phyloP scores from a whole-genome alignment of 2,888 invertebrate species.

The Folsomia candida region DNA sequence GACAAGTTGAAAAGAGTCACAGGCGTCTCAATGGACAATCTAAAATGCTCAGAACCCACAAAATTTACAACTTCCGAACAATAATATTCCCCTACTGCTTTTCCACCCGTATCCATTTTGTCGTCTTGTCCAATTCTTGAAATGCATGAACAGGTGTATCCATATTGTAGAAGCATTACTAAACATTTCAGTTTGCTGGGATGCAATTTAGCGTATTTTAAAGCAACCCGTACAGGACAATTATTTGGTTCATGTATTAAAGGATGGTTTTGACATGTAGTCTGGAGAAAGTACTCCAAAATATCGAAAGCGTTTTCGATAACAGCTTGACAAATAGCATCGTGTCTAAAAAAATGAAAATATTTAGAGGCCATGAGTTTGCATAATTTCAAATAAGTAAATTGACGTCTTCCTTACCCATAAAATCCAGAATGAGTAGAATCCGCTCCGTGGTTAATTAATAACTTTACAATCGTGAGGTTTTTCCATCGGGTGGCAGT shows the following conservation, averaged over 20 bases:
- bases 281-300: constrained; percentile 39
- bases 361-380: no score
- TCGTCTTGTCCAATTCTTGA: no score
- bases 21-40: no score
- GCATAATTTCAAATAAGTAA: constrained; percentile 17
- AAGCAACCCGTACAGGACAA: constrained; percentile 36
- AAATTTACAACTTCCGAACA: no score
- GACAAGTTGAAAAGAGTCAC: no score
- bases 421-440: constrained; percentile 42
- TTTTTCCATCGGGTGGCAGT: constrained; percentile 43
- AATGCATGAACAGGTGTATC: constrained; percentile 28
- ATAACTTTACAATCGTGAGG: constrained; percentile 33
- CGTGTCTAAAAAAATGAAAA: constrained; percentile 34
- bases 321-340: constrained; percentile 49
- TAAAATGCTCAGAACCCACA: no score
- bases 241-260: constrained; percentile 11
- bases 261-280: constrained; percentile 9
- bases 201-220: constrained; percentile 22
- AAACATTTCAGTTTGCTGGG: constrained; percentile 30
- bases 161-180: constrained; percentile 26
- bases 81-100: no score
- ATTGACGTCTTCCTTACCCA: constrained; percentile 41
- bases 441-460: constrained; percentile 40
- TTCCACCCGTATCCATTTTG: no score
- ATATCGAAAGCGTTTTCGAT: constrained; percentile 43